Percentiles rank a stretch among this genome's conserved stretches.
Evolutionary conservation across 2,888 invertebrate genomes (phyloP).

Genomic region (Lobophora halterata): DNA sequence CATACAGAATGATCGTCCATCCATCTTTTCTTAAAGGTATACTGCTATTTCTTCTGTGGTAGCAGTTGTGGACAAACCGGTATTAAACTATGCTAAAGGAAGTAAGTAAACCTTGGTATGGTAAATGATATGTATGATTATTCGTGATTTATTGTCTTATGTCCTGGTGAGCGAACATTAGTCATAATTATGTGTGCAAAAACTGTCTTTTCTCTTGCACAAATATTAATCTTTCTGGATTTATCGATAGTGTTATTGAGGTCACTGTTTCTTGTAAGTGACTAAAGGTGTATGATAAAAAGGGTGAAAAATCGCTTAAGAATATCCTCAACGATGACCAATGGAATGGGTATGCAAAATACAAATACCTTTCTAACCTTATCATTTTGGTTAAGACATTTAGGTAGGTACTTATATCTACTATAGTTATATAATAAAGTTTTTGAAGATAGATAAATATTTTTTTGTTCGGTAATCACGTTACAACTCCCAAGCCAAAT

Average conservation of each 20-base stretch:
- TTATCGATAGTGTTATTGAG: constrained; percentile 29
- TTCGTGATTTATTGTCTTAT: constrained; percentile 51
- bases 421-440: too few species aligned
- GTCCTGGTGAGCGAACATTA: constrained; percentile 40
- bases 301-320: constrained; percentile 18
- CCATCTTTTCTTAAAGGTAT: constrained; percentile 54
- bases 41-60: too few species aligned
- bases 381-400: too few species aligned
- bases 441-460: too few species aligned
- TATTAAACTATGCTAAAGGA: constrained; percentile 44
- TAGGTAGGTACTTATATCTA: too few species aligned
- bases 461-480: too few species aligned
- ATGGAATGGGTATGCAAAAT: too few species aligned
- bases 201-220: constrained; percentile 34
- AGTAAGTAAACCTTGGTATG: constrained; percentile 55
- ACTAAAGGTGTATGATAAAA: constrained; percentile 21
- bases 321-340: too few species aligned
- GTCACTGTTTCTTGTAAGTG: constrained; percentile 25
- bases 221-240: constrained; percentile 29
- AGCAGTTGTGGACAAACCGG: constrained; percentile 48
- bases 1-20: constrained; percentile 59
- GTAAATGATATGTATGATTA: constrained; percentile 50
- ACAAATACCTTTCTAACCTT: too few species aligned
- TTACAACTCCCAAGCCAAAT: too few species aligned
- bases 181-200: constrained; percentile 46